Evolutionary conservation across 2,888 invertebrate genomes (phyloP).

Genomic region (Chouioia cunea): DNA sequence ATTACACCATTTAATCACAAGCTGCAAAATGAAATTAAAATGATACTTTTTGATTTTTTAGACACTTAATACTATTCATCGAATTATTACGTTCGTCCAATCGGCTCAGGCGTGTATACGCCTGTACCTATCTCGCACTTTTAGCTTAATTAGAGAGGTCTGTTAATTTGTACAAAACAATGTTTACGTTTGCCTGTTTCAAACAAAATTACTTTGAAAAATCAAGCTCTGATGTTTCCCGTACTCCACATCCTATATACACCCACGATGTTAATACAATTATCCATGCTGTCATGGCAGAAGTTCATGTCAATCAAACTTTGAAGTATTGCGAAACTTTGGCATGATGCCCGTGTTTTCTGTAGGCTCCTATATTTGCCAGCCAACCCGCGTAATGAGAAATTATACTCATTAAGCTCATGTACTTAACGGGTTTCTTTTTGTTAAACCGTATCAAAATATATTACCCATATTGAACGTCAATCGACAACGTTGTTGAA

Average conservation of each 20-base stretch:
- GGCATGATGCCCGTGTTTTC: slow-evolving; percentile 27
- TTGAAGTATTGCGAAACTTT: slow-evolving; percentile 9
- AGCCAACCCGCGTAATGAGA: slow-evolving; percentile 28
- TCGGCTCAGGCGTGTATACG: no score
- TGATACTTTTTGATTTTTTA: no score
- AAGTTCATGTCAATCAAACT: slow-evolving; percentile 43
- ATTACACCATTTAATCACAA: no score
- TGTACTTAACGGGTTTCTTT: background rate
- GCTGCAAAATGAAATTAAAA: slow-evolving; percentile 18
- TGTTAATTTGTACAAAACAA: no score
- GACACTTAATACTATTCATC: no score
- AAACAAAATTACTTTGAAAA: no score
- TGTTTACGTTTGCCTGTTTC: no score
- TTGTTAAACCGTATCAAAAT: background rate
- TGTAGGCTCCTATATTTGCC: slow-evolving; percentile 13
- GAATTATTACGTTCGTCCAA: no score
- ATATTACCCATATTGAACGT: slow-evolving; percentile 3
- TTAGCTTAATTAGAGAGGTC: no score
- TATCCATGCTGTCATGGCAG: slow-evolving; percentile 33
- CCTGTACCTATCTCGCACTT: no score
- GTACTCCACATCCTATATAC: slow-evolving; percentile 7
- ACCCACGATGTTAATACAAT: slow-evolving; percentile 32
- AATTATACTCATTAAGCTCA: slow-evolving; percentile 35
- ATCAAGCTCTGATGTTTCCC: slow-evolving; percentile 23
- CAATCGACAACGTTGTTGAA: no score